phyloP scores from a whole-genome alignment of 2,888 invertebrate species.

The Catocala sponsa region DNA sequence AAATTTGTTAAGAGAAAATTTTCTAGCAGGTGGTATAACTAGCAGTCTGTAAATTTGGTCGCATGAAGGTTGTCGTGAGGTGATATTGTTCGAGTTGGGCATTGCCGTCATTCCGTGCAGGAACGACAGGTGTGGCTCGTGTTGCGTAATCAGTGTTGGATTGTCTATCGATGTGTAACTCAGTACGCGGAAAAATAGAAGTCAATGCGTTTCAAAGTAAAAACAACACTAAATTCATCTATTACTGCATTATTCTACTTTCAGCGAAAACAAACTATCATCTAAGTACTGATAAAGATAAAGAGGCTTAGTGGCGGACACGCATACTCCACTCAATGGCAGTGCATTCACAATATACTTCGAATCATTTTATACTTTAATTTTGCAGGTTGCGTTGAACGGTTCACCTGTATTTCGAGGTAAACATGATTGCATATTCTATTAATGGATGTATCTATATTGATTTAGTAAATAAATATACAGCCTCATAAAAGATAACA shows the following conservation, averaged over 20 bases:
- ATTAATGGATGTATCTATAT: too few relatives aligned
- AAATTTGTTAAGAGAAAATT: slow-evolving; percentile 44
- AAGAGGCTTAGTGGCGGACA: slow-evolving; percentile 73
- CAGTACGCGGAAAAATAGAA: slow-evolving; percentile 24
- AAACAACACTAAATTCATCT: slow-evolving; percentile 50
- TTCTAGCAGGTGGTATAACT: slow-evolving; percentile 12
- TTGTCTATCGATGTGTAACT: slow-evolving; percentile 24
- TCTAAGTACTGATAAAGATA: slow-evolving; percentile 65
- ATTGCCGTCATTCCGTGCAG: slow-evolving; percentile 22
- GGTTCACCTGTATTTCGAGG: slow-evolving; percentile 1
- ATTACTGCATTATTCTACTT: slow-evolving; percentile 68
- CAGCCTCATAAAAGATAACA: too few relatives aligned
- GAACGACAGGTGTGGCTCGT: slow-evolving; percentile 32
- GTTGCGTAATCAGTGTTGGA: slow-evolving; percentile 34
- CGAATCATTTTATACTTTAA: slow-evolving; percentile 11
- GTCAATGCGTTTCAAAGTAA: slow-evolving; percentile 30
- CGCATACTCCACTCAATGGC: slow-evolving; percentile 60
- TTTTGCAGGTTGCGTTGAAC: slow-evolving; percentile 22
- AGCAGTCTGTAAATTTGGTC: not conserved
- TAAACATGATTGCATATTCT: not conserved
- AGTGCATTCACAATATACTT: slow-evolving; percentile 73
- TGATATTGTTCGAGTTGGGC: not conserved
- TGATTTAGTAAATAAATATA: too few relatives aligned
- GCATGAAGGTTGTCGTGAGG: slow-evolving; percentile 4
- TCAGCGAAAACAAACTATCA: slow-evolving; percentile 62